Conservation (phyloP, 2,113 vertebrate species). For the Protobothrops mucrosquamatus region DNA sequence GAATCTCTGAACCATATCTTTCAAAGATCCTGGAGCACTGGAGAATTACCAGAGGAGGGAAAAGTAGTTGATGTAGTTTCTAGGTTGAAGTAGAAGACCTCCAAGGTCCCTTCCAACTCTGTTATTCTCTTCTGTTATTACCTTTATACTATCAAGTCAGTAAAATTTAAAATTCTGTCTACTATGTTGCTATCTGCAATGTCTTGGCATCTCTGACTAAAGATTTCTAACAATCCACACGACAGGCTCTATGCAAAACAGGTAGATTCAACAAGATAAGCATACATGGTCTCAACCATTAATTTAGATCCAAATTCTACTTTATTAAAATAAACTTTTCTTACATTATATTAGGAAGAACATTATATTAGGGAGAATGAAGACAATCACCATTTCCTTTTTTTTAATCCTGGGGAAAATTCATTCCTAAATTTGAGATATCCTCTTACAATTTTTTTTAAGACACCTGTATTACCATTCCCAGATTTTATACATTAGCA, state of each 20-base stretch:
- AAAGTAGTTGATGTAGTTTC: neutral
- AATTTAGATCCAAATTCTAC: neutral
- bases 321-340: neutral
- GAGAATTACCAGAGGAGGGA: neutral
- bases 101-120: neutral
- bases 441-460: neutral
- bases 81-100: neutral
- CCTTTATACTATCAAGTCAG: neutral
- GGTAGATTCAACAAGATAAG: neutral
- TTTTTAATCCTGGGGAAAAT: neutral
- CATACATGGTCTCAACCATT: neutral
- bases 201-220: neutral
- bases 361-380: neutral
- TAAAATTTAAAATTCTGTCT: neutral
- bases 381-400: neutral
- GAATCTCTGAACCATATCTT: no score
- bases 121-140: neutral
- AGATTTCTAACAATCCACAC: neutral
- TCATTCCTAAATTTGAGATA: neutral
- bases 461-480: neutral
- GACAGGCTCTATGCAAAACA: neutral
- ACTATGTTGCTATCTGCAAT: neutral
- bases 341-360: neutral
- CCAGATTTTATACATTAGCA: neutral
- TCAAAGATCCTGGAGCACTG: no score